A percentile compares a stretch with the other conserved stretches of the same genome.
These are phyloP conservation scores for Leistus spinibarbis DNA, from an alignment of 2,888 invertebrate genomes.

Conservation along the genomic window DNA sequence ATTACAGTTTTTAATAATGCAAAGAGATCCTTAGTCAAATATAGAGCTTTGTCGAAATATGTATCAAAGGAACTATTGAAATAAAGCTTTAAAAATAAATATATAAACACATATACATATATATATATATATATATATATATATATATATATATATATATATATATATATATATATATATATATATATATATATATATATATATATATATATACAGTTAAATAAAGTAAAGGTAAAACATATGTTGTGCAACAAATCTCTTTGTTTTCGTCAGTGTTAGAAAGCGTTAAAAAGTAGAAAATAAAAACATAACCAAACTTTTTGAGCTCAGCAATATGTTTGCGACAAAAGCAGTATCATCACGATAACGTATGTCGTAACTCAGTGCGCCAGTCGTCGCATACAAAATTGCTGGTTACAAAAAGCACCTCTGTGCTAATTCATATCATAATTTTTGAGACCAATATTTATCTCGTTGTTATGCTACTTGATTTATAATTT, in stretches of 20 bases:
- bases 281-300: conserved; percentile 9
- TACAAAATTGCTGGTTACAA: conserved; percentile 6
- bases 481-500: conserved; percentile 7
- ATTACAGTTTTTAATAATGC: conserved; percentile 11
- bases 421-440: conserved; percentile 13
- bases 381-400: conserved; percentile 1
- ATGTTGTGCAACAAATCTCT: background rate
- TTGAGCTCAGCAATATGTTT: conserved; percentile 16
- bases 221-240: background rate
- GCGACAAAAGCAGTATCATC: conserved; percentile 13
- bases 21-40: background rate
- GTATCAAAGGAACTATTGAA: background rate
- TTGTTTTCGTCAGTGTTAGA: too few relatives aligned
- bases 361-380: conserved; percentile 10
- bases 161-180: too few relatives aligned
- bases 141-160: too few relatives aligned
- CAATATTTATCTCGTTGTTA: conserved; percentile 22
- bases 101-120: too few relatives aligned
- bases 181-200: too few relatives aligned
- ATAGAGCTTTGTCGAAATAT: conserved; percentile 3
- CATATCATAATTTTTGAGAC: conserved; percentile 17
- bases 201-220: too few relatives aligned
- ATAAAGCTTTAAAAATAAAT: background rate
- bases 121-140: too few relatives aligned
- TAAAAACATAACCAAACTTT: conserved; percentile 7